A percentile compares a stretch with the other conserved stretches of the same genome.
These are phyloP conservation scores for Tineola bisselliella DNA, from an alignment of 2,888 invertebrate genomes.

Conservation along the genomic window DNA sequence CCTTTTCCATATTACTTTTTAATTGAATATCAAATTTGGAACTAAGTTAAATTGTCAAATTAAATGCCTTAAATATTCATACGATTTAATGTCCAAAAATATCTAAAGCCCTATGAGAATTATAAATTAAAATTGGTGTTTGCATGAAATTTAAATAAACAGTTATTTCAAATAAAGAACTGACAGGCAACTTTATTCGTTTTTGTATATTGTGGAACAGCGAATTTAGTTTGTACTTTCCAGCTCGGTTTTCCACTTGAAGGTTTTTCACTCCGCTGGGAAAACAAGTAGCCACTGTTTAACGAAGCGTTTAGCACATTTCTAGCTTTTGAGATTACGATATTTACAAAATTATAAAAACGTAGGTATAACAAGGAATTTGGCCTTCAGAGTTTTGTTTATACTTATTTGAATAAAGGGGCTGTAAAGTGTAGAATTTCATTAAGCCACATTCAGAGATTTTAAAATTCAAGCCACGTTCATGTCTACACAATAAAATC, in stretches of 20 bases:
- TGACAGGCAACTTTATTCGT: background rate
- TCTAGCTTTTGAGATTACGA: background rate
- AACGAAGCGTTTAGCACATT: background rate
- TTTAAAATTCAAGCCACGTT: slow-evolving; percentile 40
- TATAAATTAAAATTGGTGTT: background rate
- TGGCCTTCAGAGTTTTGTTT: background rate
- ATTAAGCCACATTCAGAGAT: slow-evolving; percentile 27
- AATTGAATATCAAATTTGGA: background rate
- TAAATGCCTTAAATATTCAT: background rate
- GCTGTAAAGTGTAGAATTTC: slow-evolving; percentile 21
- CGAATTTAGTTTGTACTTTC: background rate
- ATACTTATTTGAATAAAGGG: slow-evolving; percentile 12
- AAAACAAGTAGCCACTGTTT: background rate
- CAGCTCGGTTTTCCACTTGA: background rate
- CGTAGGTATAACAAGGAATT: background rate
- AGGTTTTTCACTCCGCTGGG: background rate
- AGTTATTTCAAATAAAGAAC: background rate
- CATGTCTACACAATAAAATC: slow-evolving; percentile 45
- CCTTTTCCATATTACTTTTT: too few species aligned
- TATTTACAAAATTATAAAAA: background rate
- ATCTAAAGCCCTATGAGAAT: background rate
- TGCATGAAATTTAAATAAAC: background rate
- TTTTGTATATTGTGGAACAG: background rate
- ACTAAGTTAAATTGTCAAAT: background rate
- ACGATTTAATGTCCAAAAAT: background rate